Evolutionary conservation across 2,797 vertebrate genomes (phyloP), one percentile per base, ranked within the genome.

Genomic region (Rhynchotus rufescens): DNA sequence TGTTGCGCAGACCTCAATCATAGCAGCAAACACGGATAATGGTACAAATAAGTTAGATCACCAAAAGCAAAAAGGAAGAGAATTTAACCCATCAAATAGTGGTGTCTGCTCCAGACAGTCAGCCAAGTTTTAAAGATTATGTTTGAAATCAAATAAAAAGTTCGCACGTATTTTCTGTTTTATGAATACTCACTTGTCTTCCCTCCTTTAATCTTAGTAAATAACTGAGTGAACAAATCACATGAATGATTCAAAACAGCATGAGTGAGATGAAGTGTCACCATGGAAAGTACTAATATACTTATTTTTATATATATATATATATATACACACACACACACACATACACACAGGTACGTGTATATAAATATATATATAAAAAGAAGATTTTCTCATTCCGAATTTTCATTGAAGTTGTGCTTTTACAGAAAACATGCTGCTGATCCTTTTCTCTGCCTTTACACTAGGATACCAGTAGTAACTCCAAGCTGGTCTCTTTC

Each of bases 391-490:
- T 54, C 11, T 38, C 7, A 25, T 72, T 87, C 83, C 65, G 20
- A 34, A 32, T 89, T 88, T 76, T 81, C n/a, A 62, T 30, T 26
- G 34, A 78, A 51, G 19, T 44, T 34, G 72, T 8, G 10, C 67
- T 34, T 81, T 4, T 4, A 68, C 3, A 42, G 59, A 68, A 32
- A 52, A 6, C 6, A 44, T 25, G 3, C 12, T n/a, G 49, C 32
- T 45, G 25, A 84, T 40, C 0, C 0, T 40, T 23, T 15, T 7
- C 26, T 65, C 28, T 5, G 12, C 49, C 1, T 1, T 66, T 81
- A 76, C 52, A 65, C 12, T 34, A 52, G 52, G 45, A 49, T 56
- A 69, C 6, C 23, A 62, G 12, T 0, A 72, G 66, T 56, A 75
- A 40, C 22, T 88, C 44, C 36, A 67, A 56, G 30, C 44, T 32